Conservation (phyloP, 2,888 invertebrate genomes). For the Standfussiana lucernea region DNA sequence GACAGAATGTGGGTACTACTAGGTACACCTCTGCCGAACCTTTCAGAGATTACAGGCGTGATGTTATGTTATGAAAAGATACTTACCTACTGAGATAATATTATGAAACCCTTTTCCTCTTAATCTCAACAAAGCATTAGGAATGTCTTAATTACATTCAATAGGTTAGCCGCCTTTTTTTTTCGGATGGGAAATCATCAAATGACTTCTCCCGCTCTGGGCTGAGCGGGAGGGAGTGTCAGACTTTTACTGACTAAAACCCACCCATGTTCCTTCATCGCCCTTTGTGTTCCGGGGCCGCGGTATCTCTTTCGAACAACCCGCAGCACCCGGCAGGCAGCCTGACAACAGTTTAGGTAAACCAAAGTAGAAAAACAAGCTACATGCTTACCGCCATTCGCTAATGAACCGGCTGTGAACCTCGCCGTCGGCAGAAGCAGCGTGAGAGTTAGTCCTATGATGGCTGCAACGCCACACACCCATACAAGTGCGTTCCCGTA, state of each 20-base stretch:
- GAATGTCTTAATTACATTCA: neutral
- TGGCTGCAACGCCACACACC: constrained; percentile 83
- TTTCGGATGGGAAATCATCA: too few relatives aligned
- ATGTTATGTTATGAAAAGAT: neutral
- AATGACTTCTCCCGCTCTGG: too few relatives aligned
- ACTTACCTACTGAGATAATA: neutral
- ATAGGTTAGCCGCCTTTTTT: too few relatives aligned
- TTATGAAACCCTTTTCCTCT: neutral
- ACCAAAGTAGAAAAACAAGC: neutral
- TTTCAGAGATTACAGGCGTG: neutral
- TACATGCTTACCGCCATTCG: constrained; percentile 70
- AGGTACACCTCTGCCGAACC: neutral
- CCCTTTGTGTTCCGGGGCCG: too few relatives aligned
- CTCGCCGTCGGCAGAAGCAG: constrained; percentile 80
- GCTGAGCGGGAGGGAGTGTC: too few relatives aligned
- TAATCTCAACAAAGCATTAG: neutral
- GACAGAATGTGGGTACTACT: neutral
- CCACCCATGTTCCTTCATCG: too few relatives aligned
- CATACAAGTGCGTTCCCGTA: constrained; percentile 82
- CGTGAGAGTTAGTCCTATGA: constrained; percentile 80
- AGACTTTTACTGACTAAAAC: too few relatives aligned
- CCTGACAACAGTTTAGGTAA: neutral
- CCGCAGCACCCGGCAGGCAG: too few relatives aligned
- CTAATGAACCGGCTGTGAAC: constrained; percentile 68
- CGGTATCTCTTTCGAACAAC: too few relatives aligned